Evolutionary conservation across 2,113 vertebrate species (phyloP).

Genomic region (Rhinoderma darwinii): DNA sequence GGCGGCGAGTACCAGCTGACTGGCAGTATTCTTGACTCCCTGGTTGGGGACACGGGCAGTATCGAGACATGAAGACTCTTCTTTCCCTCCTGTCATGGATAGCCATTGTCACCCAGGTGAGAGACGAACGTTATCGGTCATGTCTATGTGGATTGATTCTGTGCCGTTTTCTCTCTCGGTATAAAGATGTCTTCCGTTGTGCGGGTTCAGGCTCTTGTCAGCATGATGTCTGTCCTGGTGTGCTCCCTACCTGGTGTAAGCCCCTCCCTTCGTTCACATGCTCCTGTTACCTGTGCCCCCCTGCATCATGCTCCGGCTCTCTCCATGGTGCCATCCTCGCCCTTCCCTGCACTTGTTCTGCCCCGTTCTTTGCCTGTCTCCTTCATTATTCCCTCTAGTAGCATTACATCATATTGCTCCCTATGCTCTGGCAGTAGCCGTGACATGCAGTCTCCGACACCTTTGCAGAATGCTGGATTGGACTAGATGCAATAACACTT

Average conservation of each 20-base stretch:
- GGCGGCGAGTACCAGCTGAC: conserved; percentile 48
- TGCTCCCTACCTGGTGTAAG: not conserved
- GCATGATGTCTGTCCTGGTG: not conserved
- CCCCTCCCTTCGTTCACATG: not conserved
- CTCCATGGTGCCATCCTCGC: not conserved
- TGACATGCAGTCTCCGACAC: not conserved
- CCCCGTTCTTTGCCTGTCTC: not conserved
- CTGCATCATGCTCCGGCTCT: not conserved
- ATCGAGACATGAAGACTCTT: conserved; percentile 3
- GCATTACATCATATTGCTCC: not conserved
- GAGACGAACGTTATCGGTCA: not conserved
- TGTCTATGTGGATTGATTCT: not conserved
- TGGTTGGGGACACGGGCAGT: not conserved
- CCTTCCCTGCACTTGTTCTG: not conserved
- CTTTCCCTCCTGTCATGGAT: not conserved
- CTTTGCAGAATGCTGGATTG: not conserved
- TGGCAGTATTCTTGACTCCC: not conserved
- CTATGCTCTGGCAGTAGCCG: not conserved
- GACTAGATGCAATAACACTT: too few relatives aligned
- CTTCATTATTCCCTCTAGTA: not conserved
- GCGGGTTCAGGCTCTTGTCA: not conserved
- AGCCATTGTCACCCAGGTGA: conserved; percentile 22
- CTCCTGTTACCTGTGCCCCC: not conserved
- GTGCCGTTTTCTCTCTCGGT: not conserved
- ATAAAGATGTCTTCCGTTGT: not conserved